Evolutionary conservation across 2,797 vertebrate species (phyloP).

Genomic region (Sparus aurata): DNA sequence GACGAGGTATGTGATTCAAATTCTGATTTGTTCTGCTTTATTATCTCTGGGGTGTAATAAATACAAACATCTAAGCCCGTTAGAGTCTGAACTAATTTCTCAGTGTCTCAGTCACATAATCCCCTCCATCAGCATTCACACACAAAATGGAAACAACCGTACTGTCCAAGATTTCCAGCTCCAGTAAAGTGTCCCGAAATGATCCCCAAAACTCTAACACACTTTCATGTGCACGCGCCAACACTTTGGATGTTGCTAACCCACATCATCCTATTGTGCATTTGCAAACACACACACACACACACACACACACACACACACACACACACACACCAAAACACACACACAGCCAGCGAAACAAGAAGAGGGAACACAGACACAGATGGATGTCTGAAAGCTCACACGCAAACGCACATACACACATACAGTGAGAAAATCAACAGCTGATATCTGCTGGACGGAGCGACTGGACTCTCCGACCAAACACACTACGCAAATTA

Average conservation of each 20-base stretch:
- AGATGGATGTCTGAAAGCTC: slow-evolving; percentile 21
- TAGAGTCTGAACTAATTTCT: slow-evolving; percentile 43
- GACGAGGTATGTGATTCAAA: slow-evolving; percentile 14
- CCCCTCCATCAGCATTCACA: slow-evolving; percentile 48
- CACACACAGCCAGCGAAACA: not conserved
- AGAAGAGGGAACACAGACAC: not conserved
- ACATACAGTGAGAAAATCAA: slow-evolving; percentile 57
- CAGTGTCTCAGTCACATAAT: slow-evolving; percentile 61
- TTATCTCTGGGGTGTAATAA: slow-evolving; percentile 60
- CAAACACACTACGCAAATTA: slow-evolving; percentile 42
- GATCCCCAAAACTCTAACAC: slow-evolving; percentile 24
- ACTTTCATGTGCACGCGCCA: slow-evolving; percentile 1
- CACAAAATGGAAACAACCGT: slow-evolving; percentile 61
- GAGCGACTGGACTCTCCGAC: slow-evolving; percentile 44
- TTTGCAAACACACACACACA: not conserved
- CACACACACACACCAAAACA: not conserved
- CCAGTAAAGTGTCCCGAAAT: slow-evolving; percentile 31
- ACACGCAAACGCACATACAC: slow-evolving; percentile 18
- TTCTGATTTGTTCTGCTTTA: slow-evolving; percentile 55
- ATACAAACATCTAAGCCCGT: slow-evolving; percentile 58
- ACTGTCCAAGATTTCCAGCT: slow-evolving; percentile 46
- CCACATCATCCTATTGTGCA: not conserved
- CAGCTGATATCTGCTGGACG: slow-evolving; percentile 75
- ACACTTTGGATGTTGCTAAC: not conserved
- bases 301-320: not conserved